Base-by-base conservation (phyloP, 2,113 vertebrate species). In the Larimichthys crocea region DNA sequence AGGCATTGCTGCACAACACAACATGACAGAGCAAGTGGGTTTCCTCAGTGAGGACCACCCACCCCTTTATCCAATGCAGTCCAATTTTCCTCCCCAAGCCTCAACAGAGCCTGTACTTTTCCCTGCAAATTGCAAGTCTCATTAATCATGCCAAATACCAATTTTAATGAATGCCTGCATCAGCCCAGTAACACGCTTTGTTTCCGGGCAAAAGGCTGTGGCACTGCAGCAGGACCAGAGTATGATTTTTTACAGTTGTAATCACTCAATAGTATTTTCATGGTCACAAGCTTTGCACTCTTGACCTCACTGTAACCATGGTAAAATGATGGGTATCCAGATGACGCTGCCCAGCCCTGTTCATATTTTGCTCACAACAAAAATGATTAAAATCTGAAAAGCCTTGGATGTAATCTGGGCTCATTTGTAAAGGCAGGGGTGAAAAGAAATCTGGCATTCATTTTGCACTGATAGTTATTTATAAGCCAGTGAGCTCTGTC, bases 121-220 rank as follows among this genome's bases (percentile, higher is more conserved):
- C 82, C 53, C 74, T 74, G 87, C 76, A 87, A 91, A 90, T 84
- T 89, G 84, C 80, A 89, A 91, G 91, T 90, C 88, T 89, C 93
- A 94, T 95, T 93, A 94, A 94, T 95, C 93, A 94, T 87, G 80
- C 79, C 90, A 91, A 92, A 94, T 90, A 89, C 86, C 86, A 88
- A 83, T 92, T 94, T 92, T 93, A 93, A 94, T 89, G 86, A 93
- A 92, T 86, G 90, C 81, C 89, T 87, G 70, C 87, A 76, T 88
- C 78, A 67, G 80, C 69, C 64, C 59, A 66, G 61, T 24, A 68
- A 55, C 64, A 22, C n/a, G 56, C 79, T 91, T 89, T 92, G 81
- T 91, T 93, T 90, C 83, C n/a, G 22, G 76, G 86, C 86, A 90
- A 90, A 88, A 74, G 57, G 20, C 80, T 86, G 69, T 55, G 26